Conservation (phyloP, 2,113 vertebrate genomes). For the Lanius ludovicianus region DNA sequence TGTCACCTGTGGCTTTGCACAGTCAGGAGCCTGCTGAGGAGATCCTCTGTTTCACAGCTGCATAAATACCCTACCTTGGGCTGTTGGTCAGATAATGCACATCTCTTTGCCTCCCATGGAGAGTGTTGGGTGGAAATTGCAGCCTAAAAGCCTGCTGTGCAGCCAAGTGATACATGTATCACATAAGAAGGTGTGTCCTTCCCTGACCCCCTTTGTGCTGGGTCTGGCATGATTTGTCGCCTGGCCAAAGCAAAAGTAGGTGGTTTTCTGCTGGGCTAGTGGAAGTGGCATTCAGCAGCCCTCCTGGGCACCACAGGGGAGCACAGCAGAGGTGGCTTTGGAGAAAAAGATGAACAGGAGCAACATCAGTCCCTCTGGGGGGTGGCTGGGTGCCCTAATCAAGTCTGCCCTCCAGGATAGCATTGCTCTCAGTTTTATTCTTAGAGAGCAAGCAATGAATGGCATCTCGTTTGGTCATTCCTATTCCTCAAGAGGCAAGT, state of each 20-base stretch:
- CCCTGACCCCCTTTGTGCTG: neutral
- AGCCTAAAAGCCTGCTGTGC: fast-evolving
- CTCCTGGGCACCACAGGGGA: neutral
- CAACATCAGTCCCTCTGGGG: neutral
- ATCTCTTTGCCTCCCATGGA: neutral
- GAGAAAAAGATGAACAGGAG: neutral
- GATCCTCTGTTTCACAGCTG: neutral
- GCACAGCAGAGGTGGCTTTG: neutral
- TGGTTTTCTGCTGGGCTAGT: neutral
- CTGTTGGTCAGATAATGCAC: neutral
- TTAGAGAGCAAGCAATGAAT: neutral
- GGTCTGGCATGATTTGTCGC: neutral
- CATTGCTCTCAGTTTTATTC: neutral
- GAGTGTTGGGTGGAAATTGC: neutral
- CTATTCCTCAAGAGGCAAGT: neutral
- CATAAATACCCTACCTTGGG: neutral
- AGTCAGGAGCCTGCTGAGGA: neutral
- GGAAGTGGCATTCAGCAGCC: neutral
- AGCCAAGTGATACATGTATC: neutral
- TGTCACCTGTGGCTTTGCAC: neutral
- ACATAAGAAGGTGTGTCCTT: neutral
- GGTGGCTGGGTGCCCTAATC: neutral
- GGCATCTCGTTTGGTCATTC: neutral
- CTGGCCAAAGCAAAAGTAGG: neutral
- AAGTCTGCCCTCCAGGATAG: neutral